A percentile compares a stretch with the other conserved stretches of the same genome.
phyloP scores from a whole-genome alignment of 2,797 vertebrate genomes.

The Myoxocephalus aenaeus region DNA sequence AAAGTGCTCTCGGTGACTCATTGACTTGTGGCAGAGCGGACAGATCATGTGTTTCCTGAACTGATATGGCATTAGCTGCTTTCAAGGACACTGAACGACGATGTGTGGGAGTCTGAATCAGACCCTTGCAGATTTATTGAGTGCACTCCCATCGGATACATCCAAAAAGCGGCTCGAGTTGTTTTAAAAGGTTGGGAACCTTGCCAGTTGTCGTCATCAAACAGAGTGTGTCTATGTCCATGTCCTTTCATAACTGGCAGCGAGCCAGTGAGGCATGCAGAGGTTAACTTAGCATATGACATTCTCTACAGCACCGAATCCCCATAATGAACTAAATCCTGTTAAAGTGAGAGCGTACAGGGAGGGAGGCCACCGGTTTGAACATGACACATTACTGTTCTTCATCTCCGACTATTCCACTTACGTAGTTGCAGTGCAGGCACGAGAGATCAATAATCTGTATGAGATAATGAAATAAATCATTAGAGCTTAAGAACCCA shows the following conservation, averaged over 20 bases:
- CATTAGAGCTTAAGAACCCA: slow-evolving; percentile 43
- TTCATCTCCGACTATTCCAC: slow-evolving; percentile 34
- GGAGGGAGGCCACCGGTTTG: slow-evolving; percentile 43
- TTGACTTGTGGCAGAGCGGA: slow-evolving; percentile 51
- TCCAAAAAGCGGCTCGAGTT: slow-evolving; percentile 58
- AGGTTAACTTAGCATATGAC: slow-evolving; percentile 85
- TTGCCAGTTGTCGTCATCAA: slow-evolving; percentile 80
- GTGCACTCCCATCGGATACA: slow-evolving; percentile 67
- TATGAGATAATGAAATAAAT: slow-evolving; percentile 52
- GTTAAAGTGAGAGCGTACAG: slow-evolving; percentile 59
- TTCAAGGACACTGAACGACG: slow-evolving; percentile 71
- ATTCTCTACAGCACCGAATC: slow-evolving; percentile 69
- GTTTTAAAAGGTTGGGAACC: slow-evolving; percentile 78
- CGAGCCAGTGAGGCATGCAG: slow-evolving; percentile 70
- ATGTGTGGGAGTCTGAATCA: slow-evolving; percentile 68
- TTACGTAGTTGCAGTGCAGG: slow-evolving; percentile 24
- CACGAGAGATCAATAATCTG: slow-evolving; percentile 44
- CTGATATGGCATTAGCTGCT: slow-evolving; percentile 57
- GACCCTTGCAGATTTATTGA: slow-evolving; percentile 77
- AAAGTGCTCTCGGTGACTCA: slow-evolving; percentile 61
- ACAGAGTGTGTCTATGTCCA: slow-evolving; percentile 69
- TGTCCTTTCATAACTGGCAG: slow-evolving; percentile 76
- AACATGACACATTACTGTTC: slow-evolving; percentile 43
- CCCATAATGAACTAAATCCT: slow-evolving; percentile 69
- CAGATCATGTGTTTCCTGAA: slow-evolving; percentile 64